Evolutionary conservation across 2,888 invertebrate genomes (phyloP).

Genomic region (Cerceris rybyensis): DNA sequence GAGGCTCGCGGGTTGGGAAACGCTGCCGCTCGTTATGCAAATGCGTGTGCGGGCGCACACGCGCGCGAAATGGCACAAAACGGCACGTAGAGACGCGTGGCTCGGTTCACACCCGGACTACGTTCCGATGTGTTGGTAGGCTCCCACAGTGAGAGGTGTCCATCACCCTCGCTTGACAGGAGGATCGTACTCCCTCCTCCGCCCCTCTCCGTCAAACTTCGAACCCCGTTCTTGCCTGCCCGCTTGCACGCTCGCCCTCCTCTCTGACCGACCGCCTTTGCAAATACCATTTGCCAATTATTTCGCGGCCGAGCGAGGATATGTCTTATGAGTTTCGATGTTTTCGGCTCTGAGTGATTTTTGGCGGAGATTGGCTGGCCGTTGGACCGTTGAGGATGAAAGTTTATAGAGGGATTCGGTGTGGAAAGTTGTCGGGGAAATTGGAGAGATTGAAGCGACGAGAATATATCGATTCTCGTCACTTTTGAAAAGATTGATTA

Average conservation of each 20-base stretch:
- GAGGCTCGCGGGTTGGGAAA: conserved; percentile 4
- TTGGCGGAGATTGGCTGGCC: too few relatives aligned
- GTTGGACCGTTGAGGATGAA: too few relatives aligned
- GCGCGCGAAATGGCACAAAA: background rate
- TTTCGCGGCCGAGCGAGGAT: too few relatives aligned
- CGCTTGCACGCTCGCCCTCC: conserved; percentile 13
- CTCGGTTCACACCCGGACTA: conserved; percentile 29
- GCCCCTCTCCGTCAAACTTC: conserved; percentile 21
- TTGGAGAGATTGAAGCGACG: too few relatives aligned
- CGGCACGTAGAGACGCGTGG: conserved; percentile 1
- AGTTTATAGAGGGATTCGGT: too few relatives aligned
- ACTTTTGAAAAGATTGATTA: too few relatives aligned
- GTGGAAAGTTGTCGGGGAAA: too few relatives aligned
- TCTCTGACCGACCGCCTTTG: conserved; percentile 15
- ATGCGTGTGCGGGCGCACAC: background rate
- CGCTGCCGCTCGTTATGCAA: background rate
- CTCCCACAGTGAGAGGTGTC: conserved; percentile 80
- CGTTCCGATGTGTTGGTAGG: conserved; percentile 35
- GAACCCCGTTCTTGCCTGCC: conserved; percentile 13
- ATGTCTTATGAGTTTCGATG: too few relatives aligned
- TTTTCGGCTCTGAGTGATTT: too few relatives aligned
- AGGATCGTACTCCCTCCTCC: conserved; percentile 75
- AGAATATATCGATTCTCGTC: too few relatives aligned
- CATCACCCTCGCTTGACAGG: conserved; percentile 81
- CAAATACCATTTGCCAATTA: conserved; percentile 6